Evolutionary conservation across 1,140 invertebrate genomes (phyloP), one percentile per base, ranked within the genome.

Genomic region (Caerostris extrusa): DNA sequence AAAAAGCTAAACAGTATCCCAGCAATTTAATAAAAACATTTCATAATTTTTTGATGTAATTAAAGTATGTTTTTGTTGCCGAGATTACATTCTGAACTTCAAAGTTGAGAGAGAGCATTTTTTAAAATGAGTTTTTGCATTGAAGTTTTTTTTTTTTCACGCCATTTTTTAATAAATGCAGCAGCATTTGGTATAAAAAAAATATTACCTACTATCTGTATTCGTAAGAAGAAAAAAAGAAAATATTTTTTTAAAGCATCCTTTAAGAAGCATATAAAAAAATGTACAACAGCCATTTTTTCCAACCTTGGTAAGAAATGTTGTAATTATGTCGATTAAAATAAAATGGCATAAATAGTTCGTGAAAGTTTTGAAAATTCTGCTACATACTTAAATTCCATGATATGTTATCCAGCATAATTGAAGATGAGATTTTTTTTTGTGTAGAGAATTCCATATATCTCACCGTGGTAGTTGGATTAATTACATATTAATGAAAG

Each of bases 11-110:
- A 50, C 50, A 53, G 5, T 5, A 77, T 77, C 12, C 12, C 34
- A 34, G 34, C 34, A 34, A 34, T 53, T 50, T 50, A 2, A 1
- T 5, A 34, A 12, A 77, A 77, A 77, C 12, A 77, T 77, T 50
- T 77, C 71, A 77, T 53, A 77, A 53, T 77, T 77, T 77, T 71
- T 77, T 71, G 3, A 50, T 50, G 71, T 77, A 77, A 77, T 77
- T 77, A 77, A 77, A 77, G 53, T 77, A 77, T 53, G 34, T 34
- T 77, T 71, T 12, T 77, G 2, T 19, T 50, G 4, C 71, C 3
- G 4, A 10, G 34, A 50, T 50, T 50, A 50, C 71, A 53, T 50
- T 77, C 71, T 12, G 14, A 12, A 50, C 3, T 12, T 77, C 10
- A 77, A 12, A 12, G 71, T 53, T 10, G 71, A 50, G 71, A 50